These are phyloP conservation scores for Pseudomyrmex flavicornis DNA, from an alignment of 1,140 invertebrate genomes.

Conservation along the genomic window DNA sequence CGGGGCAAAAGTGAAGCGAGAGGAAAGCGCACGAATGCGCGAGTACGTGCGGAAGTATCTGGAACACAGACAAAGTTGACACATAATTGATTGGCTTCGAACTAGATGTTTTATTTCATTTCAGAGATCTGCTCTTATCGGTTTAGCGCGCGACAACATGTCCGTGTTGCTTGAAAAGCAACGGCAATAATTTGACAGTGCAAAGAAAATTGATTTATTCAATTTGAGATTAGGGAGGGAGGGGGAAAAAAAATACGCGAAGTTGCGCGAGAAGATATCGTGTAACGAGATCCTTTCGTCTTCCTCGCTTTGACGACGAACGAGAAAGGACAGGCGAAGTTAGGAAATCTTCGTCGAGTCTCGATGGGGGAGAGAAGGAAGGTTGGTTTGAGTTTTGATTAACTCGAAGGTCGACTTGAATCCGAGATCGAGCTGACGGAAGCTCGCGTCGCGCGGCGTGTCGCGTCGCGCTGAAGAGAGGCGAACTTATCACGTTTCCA, in stretches of 20 bases:
- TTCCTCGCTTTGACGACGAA: constrained; percentile 44
- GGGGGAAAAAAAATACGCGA: background rate
- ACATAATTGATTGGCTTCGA: constrained; percentile 17
- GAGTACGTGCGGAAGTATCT: background rate
- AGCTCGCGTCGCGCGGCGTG: constrained; percentile 9
- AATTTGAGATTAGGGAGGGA: background rate
- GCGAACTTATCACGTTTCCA: constrained; percentile 66
- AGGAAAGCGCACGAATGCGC: constrained; percentile 16
- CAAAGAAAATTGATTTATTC: background rate
- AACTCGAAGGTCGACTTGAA: constrained; percentile 79
- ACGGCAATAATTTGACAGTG: background rate
- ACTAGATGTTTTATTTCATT: constrained; percentile 12
- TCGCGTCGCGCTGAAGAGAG: constrained; percentile 21
- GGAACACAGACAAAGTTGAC: background rate
- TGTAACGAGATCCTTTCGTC: background rate
- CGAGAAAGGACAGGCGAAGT: constrained; percentile 73
- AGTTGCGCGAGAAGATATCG: background rate
- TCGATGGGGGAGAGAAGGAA: constrained; percentile 27
- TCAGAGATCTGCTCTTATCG: background rate
- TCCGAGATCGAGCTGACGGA: constrained; percentile 68
- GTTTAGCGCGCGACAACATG: no score
- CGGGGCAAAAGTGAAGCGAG: background rate
- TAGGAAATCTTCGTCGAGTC: constrained; percentile 62
- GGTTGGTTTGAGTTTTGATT: constrained; percentile 79
- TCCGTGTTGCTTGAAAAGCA: no score